Evolutionary conservation across 2,797 vertebrate genomes (phyloP).

Genomic region (Smutsia temminckii): DNA sequence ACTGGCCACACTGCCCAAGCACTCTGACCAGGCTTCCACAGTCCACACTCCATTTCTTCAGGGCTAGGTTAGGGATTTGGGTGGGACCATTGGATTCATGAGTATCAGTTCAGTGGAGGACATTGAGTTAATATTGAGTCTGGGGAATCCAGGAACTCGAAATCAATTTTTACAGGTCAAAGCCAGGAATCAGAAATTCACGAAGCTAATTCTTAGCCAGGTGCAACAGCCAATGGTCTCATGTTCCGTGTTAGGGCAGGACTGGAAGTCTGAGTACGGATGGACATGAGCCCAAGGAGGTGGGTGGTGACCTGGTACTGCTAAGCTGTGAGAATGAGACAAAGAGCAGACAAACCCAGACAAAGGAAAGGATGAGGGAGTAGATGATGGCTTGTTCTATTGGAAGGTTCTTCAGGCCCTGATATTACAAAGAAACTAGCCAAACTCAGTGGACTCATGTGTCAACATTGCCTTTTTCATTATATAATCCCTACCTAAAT

Average conservation of each 20-base stretch:
- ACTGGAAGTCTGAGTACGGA: neutral
- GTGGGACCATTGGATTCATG: neutral
- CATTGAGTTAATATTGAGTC: neutral
- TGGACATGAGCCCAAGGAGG: neutral
- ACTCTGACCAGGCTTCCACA: neutral
- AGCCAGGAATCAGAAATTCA: neutral
- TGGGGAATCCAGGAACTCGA: neutral
- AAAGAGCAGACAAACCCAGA: neutral
- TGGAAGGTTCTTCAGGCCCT: neutral
- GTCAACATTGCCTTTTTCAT: slow-evolving; percentile 9
- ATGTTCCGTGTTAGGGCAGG: neutral
- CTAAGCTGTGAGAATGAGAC: neutral
- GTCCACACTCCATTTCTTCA: neutral
- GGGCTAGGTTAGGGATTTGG: neutral
- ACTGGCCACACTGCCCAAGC: neutral
- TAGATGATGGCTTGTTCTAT: neutral
- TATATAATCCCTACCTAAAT: neutral
- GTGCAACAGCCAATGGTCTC: neutral
- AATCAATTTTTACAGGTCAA: neutral
- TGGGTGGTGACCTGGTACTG: neutral
- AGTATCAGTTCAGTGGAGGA: neutral
- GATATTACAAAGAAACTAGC: neutral
- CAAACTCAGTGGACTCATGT: neutral
- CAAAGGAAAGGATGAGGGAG: neutral
- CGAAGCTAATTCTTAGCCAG: neutral